Conservation (phyloP, 2,797 vertebrate genomes). For the Jordanella pulchra region DNA sequence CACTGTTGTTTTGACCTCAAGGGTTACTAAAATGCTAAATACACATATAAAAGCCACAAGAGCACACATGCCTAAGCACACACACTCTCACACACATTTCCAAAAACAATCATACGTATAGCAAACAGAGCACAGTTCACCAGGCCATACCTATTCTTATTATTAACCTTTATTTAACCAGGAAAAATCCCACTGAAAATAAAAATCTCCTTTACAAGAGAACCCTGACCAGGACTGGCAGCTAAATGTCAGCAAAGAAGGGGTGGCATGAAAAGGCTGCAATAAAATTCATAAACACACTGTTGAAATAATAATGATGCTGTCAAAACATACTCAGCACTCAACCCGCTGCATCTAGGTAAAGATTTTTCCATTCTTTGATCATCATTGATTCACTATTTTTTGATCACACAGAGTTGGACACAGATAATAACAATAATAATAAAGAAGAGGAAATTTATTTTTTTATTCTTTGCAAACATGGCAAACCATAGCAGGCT, state of each 20-base stretch:
- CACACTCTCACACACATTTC: constrained; percentile 2
- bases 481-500: not conserved
- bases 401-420: constrained; percentile 5
- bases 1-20: constrained; percentile 58
- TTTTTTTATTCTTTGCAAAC: constrained; percentile 17
- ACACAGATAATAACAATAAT: constrained; percentile 15
- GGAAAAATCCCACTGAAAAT: no score
- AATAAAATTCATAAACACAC: constrained; percentile 58
- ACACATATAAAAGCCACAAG: not conserved
- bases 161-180: no score
- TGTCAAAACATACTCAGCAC: constrained; percentile 41
- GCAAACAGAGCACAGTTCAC: not conserved
- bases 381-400: no score
- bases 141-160: not conserved
- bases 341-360: constrained; percentile 35
- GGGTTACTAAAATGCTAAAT: constrained; percentile 29
- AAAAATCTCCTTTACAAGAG: no score
- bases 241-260: constrained; percentile 18
- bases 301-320: constrained; percentile 66
- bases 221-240: no score
- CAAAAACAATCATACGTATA: constrained; percentile 2
- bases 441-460: not conserved
- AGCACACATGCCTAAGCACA: not conserved
- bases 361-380: constrained; percentile 31
- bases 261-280: constrained; percentile 14